Base-by-base conservation (phyloP, 2,888 invertebrate species). In the Xestia ashworthii region DNA sequence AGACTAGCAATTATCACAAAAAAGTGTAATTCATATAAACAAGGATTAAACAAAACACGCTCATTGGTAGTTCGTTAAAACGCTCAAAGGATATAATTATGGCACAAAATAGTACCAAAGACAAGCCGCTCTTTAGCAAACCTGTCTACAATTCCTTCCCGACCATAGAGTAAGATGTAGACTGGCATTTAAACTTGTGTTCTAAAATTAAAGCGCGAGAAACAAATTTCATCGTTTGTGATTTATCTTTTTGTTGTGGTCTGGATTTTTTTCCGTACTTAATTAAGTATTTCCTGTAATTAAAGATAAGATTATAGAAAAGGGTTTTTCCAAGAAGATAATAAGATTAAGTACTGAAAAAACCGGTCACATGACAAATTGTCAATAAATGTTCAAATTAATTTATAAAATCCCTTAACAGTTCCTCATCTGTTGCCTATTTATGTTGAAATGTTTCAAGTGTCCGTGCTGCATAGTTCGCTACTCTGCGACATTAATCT, bases 101-200 rank as follows among this genome's bases (percentile, higher is more conserved):
- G 85, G 82, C 82, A 90, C 88, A 87, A 90, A 91, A 90, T 89
- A 89, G 88, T 78, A 88, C 83, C 89, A 91, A 92, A 91, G 92
- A 89, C 72, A 65, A 65, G 88, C 91, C 91, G 92, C 90, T 86
- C 86, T 82, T 86, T 87, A 87, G 86, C 85, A 90, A 91, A 90
- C 91, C 86, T 91, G 90, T 88, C 90, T 90, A 91, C 91, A 92
- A 92, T 91, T 90, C 90, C 87, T 77, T 64, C 53, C 62, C 65
- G 69, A 62, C 88, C 89, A 84, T 77, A 84, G 84, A 87, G 74
- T 85, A 87, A 81, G 74, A 77, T 79, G 64, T 77, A 81, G 80
- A 84, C 75, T 66, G 75, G 80, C 78, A 76, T 76, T 79, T 58
- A 81, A 65, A 74, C 66, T 48, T 66, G 32, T 62, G 32, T 41